Evolutionary conservation across 2,797 vertebrate genomes (phyloP).

Genomic region (Huso huso): DNA sequence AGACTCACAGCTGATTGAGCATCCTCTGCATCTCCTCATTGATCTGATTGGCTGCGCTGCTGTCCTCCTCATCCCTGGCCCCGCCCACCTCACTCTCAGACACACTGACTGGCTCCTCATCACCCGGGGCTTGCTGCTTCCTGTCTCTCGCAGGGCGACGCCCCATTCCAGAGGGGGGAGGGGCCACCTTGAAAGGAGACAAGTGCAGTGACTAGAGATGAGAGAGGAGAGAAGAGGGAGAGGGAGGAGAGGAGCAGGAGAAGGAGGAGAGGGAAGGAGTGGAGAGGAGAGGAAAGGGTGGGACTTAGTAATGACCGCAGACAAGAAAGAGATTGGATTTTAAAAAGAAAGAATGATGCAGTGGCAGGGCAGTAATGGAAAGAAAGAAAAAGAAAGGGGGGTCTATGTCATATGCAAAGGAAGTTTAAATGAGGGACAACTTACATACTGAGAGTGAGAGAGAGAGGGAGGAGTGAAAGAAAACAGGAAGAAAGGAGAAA

Average conservation of each 20-base stretch:
- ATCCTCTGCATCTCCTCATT: constrained; percentile 98
- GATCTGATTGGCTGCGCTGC: constrained; percentile 85
- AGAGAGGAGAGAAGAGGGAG: constrained; percentile 20
- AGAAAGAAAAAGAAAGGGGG: too few species aligned
- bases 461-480: constrained; percentile 38
- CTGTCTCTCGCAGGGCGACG: constrained; percentile 56
- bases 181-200: constrained; percentile 69
- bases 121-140: constrained; percentile 68
- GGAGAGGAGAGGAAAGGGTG: constrained; percentile 11
- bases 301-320: too few species aligned
- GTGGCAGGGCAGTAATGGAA: too few species aligned
- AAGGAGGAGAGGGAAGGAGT: background rate
- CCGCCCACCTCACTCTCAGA: constrained; percentile 76
- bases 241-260: constrained; percentile 21
- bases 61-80: constrained; percentile 71
- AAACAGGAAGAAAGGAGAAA: background rate
- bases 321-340: too few species aligned
- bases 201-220: constrained; percentile 61
- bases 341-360: too few species aligned
- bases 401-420: too few species aligned
- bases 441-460: constrained; percentile 9
- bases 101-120: constrained; percentile 77
- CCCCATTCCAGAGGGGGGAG: constrained; percentile 75
- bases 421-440: too few species aligned
- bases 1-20: constrained; percentile 89